Evolutionary conservation across 2,888 invertebrate genomes (phyloP), one percentile per base, ranked within the genome.

Genomic region (Laothoe populi): DNA sequence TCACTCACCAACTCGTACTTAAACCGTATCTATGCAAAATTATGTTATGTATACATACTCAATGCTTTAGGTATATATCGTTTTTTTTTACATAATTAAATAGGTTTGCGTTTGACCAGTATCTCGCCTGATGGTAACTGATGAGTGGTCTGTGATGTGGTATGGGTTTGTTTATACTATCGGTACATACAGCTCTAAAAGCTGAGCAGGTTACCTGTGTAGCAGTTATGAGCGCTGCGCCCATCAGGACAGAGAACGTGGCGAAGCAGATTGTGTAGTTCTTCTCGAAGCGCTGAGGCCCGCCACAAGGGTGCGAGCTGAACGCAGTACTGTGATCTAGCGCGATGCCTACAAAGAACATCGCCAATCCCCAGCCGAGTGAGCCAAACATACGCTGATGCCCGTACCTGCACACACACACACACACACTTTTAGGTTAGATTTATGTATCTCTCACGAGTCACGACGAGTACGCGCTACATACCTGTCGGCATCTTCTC

Each of bases 241-340:
- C 96, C 98, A 99, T 99, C 35, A 99, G 94, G 35, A 99, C 97
- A 19, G 98, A 97, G 91, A 99, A 99, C 53, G 98, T 98, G 11
- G 99, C 98, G 89, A 99, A 99, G 86, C 99, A 99, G 69, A 99
- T 98, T 40, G 98, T 98, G 90, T 99, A 99, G 91, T 99, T 99
- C 86, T 99, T 98, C 89, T 99, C 99, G 82, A 97, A 96, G 65
- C 95, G 94, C 77, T 97, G 97, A 7, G 98, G 97, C 0, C 95
- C 96, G 0, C 95, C 96, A 80, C 98, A 99, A 0, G 98, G 98
- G 87, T 98, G 98, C 74, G 97, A 95, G 24, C 98, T 97, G 87
- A 99, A 99, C 0, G 98, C 96, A 21, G 98, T 98, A 63, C 99
- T 98, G 86, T 99, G 98, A 90, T 99, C 99, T 65, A 99, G 93